Percentiles rank a stretch among this genome's conserved stretches.
These are phyloP conservation scores for Melanotaenia trifasciata DNA, from an alignment of 2,797 vertebrate species.

Conservation along the genomic window DNA sequence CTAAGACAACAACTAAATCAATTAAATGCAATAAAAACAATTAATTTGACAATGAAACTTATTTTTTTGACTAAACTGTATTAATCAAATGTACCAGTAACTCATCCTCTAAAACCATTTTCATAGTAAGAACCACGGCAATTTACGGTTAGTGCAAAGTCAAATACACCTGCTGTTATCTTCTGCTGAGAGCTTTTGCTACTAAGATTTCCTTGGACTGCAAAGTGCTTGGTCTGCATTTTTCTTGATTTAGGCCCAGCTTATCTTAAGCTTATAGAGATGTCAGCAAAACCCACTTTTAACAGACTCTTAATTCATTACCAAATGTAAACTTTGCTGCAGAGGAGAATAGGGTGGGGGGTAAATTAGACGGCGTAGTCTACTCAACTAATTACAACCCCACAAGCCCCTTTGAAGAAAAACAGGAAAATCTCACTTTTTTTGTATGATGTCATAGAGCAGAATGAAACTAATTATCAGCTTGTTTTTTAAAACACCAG, in stretches of 20 bases:
- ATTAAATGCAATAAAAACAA: not conserved
- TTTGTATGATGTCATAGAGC: no score
- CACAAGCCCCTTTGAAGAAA: conserved; percentile 30
- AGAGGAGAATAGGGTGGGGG: conserved; percentile 63
- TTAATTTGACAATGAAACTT: no score
- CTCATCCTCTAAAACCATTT: conserved; percentile 47
- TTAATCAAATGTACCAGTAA: not conserved
- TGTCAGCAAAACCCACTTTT: conserved; percentile 78
- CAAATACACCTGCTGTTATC: conserved; percentile 74
- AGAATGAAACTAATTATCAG: conserved; percentile 9
- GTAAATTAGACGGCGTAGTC: conserved; percentile 68
- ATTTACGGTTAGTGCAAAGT: conserved; percentile 63
- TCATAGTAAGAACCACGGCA: conserved; percentile 48
- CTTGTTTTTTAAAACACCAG: not conserved
- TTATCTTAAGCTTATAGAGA: conserved; percentile 80
- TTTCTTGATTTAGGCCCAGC: conserved; percentile 80
- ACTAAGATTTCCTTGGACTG: conserved; percentile 73
- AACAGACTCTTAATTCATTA: conserved; percentile 82
- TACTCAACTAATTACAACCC: conserved; percentile 78
- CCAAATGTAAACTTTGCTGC: conserved; percentile 78
- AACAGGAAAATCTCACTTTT: conserved; percentile 25
- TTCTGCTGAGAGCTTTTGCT: conserved; percentile 65
- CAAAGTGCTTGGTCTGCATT: conserved; percentile 75
- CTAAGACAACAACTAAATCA: not conserved
- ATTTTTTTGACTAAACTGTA: not conserved